Conservation (phyloP, 2,797 vertebrate species). For the Cuniculus paca region DNA sequence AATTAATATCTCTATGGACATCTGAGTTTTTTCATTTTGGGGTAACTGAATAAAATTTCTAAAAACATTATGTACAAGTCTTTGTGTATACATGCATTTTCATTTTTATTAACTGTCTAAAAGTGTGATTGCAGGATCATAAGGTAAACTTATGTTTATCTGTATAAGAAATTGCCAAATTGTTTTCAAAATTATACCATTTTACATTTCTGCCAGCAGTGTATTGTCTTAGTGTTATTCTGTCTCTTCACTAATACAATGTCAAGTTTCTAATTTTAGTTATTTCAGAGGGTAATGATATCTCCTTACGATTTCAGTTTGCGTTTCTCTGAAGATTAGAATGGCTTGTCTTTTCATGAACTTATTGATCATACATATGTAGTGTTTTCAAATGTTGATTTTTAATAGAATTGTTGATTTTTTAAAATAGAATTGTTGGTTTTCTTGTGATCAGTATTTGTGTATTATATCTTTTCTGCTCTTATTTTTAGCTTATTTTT, state of each 20-base stretch:
- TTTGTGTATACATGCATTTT: not conserved
- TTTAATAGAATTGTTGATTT: not conserved
- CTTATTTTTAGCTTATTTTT: not conserved
- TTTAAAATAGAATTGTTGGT: not conserved
- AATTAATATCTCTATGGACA: not conserved
- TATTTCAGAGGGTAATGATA: not conserved
- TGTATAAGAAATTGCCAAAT: not conserved
- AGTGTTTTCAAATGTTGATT: too few relatives aligned
- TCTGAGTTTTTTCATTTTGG: not conserved
- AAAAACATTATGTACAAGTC: not conserved
- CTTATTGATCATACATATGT: not conserved
- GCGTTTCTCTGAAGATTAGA: not conserved
- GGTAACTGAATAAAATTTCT: not conserved
- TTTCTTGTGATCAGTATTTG: slow-evolving; percentile 5
- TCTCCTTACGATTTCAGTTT: not conserved
- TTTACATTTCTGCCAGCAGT: not conserved
- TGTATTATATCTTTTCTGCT: not conserved
- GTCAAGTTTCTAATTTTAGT: not conserved
- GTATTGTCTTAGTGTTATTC: not conserved
- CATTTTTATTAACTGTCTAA: not conserved
- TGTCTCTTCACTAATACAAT: not conserved
- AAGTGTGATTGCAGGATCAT: not conserved
- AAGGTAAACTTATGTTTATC: not conserved
- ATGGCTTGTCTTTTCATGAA: not conserved
- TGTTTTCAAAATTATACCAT: not conserved